Percentiles rank a stretch among this genome's conserved stretches.
These are phyloP conservation scores for Meloidogyne chitwoodi DNA, from an alignment of 1,140 invertebrate genomes.

Conservation along the genomic window DNA sequence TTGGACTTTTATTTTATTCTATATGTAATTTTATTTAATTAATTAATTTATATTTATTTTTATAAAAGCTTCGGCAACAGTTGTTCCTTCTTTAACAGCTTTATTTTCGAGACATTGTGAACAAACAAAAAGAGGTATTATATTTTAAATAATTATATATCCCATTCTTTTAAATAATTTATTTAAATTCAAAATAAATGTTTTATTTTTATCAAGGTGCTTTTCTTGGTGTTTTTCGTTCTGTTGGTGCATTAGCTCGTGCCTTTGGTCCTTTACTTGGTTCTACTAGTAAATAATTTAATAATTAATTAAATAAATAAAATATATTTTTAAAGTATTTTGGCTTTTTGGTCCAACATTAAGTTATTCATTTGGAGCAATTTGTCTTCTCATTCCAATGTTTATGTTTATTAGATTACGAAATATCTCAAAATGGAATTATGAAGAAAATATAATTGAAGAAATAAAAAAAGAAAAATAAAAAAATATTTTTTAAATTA, in stretches of 20 bases:
- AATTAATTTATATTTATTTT: not conserved
- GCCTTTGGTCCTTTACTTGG: conserved; percentile 22
- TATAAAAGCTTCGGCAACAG: conserved; percentile 21
- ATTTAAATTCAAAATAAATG: not conserved
- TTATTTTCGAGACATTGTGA: conserved; percentile 15
- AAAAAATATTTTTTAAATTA: not conserved
- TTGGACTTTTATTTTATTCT: conserved; percentile 80
- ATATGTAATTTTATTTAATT: conserved; percentile 60
- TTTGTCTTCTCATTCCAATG: conserved; percentile 33
- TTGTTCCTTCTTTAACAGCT: conserved; percentile 20
- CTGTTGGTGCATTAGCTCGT: conserved; percentile 16
- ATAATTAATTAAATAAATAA: conserved; percentile 1
- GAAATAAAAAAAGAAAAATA: not conserved
- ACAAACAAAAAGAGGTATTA: not conserved
- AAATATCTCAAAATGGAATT: not conserved
- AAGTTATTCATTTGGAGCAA: conserved; percentile 42
- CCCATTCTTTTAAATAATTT: too few species aligned
- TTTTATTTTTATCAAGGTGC: not conserved
- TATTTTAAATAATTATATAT: too few species aligned
- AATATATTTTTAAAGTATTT: conserved; percentile 41
- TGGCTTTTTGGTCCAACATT: conserved; percentile 42
- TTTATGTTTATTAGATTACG: conserved; percentile 22
- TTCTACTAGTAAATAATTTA: conserved; percentile 2
- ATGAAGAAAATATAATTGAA: not conserved
- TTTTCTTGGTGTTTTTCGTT: conserved; percentile 15